Evolutionary conservation across 2,888 invertebrate species (phyloP).

Genomic region (Philaethria dido): DNA sequence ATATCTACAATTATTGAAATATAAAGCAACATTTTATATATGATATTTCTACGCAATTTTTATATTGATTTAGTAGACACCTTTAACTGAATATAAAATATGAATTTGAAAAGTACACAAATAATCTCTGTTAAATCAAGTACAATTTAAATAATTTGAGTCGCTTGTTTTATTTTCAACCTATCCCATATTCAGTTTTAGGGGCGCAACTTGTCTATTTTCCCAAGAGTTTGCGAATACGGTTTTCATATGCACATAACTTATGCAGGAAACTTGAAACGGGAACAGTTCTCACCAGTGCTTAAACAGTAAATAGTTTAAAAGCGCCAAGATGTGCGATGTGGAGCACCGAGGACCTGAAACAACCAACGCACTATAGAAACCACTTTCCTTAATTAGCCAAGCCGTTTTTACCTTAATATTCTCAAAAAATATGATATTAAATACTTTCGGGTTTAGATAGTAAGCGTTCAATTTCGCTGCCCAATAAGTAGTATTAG

Average conservation of each 20-base stretch:
- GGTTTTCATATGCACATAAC: slow-evolving; percentile 36
- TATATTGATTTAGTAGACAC: too few species aligned
- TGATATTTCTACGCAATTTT: too few species aligned
- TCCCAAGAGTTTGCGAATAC: slow-evolving; percentile 35
- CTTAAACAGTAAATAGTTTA: slow-evolving; percentile 63
- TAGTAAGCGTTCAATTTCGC: too few species aligned
- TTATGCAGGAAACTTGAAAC: slow-evolving; percentile 42
- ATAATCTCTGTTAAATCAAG: slow-evolving; percentile 11
- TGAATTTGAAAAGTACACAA: slow-evolving; percentile 4
- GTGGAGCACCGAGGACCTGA: slow-evolving; percentile 61
- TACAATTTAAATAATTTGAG: background rate
- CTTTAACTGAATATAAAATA: background rate
- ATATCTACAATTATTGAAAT: background rate
- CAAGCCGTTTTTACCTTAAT: slow-evolving; percentile 2
- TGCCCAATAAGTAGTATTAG: too few species aligned
- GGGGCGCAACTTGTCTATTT: slow-evolving; percentile 29
- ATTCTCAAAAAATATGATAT: background rate
- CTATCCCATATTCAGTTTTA: slow-evolving; percentile 30
- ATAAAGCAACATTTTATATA: background rate
- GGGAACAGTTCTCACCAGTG: slow-evolving; percentile 61
- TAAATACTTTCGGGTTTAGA: too few species aligned
- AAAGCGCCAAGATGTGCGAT: slow-evolving; percentile 57
- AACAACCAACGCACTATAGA: slow-evolving; percentile 44
- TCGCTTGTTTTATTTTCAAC: slow-evolving; percentile 17
- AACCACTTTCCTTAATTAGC: slow-evolving; percentile 34